Base-by-base conservation (phyloP, 2,888 invertebrate species). In the Chrysina gloriosa region DNA sequence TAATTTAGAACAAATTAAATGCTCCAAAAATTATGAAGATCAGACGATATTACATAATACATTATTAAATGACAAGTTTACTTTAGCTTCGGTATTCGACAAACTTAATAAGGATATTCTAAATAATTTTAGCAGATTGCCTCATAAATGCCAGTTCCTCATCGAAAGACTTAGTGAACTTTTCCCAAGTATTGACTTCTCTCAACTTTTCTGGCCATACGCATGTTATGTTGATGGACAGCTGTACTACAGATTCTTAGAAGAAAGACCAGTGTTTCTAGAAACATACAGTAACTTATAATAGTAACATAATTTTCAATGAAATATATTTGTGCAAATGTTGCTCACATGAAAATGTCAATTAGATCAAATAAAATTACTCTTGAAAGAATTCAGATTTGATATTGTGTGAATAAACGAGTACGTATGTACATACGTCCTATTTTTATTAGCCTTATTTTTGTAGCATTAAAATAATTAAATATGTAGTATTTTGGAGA, bases 191-290 rank as follows among this genome's bases (percentile, higher is more conserved):
- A 70, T 75, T 25, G 74, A 76, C 71, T 68, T 80, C 4, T 75
- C 78, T 0, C 64, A 70, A 48, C 64, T 78, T 63, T 72, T 80
- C 25, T 70, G 80, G 67, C 82, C 82, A 0, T 82, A 79, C 65
- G 79, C 77, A 27, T 80, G 80, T 63, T 82, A 74, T 63, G 74
- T 72, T 6, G 76, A 79, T 50, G 82, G 81, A 1, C 81, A 81
- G 50, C 69, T 81, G 19, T 82, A 79, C 68, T 82, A 81, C 69
- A 79, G 76, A 69, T 80, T 81, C 67, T 65, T 74, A n/a, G 73
- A 76, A 31, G 70, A 72, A 2, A 66, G 71, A 21, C 58, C 71
- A 1, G 42, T 72, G 1, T 73, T 74, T 45, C 73, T 73, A 63
- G 70, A 67, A 52, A 78, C 78, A 11, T 78, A 77, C 66, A 79